A percentile compares a stretch with the other conserved stretches of the same genome.
Evolutionary conservation across 2,888 invertebrate species (phyloP).

Genomic region (Stenodema calcarata): DNA sequence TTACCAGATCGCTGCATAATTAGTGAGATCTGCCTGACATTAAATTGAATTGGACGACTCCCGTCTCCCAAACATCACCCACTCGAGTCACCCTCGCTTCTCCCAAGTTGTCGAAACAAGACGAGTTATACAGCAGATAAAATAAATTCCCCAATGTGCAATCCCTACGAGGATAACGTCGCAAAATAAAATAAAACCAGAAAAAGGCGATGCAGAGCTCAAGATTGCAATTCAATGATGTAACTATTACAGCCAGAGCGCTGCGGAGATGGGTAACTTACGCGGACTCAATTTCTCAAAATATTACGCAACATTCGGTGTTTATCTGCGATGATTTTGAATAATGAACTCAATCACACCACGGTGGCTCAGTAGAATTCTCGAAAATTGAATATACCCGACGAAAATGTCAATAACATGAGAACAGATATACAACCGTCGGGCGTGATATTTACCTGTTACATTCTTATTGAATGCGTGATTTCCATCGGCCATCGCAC

Average conservation of each 20-base stretch:
- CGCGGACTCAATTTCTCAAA: background rate
- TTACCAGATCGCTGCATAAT: too few relatives aligned
- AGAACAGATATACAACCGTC: background rate
- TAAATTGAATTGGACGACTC: too few relatives aligned
- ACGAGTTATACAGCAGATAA: background rate
- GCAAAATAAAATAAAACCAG: background rate
- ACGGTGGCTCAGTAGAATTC: background rate
- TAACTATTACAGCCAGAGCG: background rate
- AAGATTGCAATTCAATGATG: background rate
- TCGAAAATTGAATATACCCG: background rate
- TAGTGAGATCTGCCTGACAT: too few relatives aligned
- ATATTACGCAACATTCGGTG: background rate
- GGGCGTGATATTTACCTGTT: slow-evolving; percentile 39
- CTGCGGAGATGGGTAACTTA: background rate
- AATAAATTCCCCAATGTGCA: background rate
- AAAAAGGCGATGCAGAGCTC: background rate
- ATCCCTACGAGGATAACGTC: background rate
- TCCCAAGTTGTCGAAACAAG: too few relatives aligned
- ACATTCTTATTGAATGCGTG: slow-evolving; percentile 33
- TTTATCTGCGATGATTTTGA: background rate
- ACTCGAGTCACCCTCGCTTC: too few relatives aligned
- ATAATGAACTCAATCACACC: background rate
- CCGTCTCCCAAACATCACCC: too few relatives aligned
- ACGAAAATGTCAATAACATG: background rate
- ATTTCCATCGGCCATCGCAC: slow-evolving; percentile 38